These are phyloP conservation scores for Alces alces DNA, from an alignment of 2,113 vertebrate species.

Conservation along the genomic window DNA sequence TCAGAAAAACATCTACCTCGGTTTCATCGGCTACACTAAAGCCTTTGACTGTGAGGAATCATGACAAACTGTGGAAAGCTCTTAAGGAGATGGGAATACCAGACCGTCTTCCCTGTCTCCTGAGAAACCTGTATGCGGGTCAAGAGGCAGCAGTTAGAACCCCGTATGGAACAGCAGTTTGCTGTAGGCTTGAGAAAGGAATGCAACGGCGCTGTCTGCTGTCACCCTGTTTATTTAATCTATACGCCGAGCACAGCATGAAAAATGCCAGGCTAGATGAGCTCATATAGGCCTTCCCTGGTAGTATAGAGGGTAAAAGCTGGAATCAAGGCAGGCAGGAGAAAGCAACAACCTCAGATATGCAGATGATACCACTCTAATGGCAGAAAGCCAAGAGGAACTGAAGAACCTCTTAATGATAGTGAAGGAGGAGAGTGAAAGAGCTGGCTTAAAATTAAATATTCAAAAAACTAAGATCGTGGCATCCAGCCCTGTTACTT, in stretches of 20 bases:
- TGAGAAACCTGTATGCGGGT: neutral
- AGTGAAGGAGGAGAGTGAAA: neutral
- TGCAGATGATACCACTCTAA: neutral
- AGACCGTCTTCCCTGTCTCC: neutral
- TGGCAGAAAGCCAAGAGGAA: neutral
- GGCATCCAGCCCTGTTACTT: neutral
- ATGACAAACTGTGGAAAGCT: neutral
- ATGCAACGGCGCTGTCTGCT: neutral
- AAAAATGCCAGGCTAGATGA: neutral
- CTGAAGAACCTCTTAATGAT: neutral
- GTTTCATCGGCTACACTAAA: neutral
- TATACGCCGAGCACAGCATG: neutral
- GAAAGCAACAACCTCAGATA: neutral
- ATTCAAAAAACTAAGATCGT: neutral
- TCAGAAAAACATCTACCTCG: neutral
- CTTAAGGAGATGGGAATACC: neutral
- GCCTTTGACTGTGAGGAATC: neutral
- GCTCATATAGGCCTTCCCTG: neutral
- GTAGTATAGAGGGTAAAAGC: neutral
- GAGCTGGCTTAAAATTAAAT: neutral
- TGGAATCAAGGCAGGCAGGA: neutral
- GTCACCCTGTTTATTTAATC: neutral
- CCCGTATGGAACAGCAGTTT: neutral
- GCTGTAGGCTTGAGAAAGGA: neutral
- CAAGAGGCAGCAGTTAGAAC: neutral